A percentile compares a stretch with the other conserved stretches of the same genome.
Evolutionary conservation across 2,797 vertebrate species (phyloP).

Genomic region (Australoheros facetus): DNA sequence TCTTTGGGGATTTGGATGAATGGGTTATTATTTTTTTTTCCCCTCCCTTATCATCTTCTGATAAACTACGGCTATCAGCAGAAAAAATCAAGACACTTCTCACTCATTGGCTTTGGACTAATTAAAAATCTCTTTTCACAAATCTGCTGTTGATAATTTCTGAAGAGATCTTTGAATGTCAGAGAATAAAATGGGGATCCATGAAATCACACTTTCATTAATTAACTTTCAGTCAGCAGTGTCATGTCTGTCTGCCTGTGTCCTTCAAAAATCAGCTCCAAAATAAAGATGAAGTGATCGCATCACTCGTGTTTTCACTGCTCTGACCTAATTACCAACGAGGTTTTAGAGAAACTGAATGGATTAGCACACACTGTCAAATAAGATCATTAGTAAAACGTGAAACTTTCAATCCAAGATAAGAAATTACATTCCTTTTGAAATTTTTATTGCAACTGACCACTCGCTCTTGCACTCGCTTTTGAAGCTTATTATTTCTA

Average conservation of each 20-base stretch:
- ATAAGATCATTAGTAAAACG: conserved; percentile 34
- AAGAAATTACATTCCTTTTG: background rate
- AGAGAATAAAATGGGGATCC: conserved; percentile 50
- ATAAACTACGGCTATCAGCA: conserved; percentile 71
- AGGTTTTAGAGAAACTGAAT: conserved; percentile 25
- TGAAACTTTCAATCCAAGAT: conserved; percentile 19
- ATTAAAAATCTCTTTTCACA: conserved; percentile 72
- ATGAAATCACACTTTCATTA: conserved; percentile 55
- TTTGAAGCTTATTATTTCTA: background rate
- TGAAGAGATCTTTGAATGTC: conserved; percentile 61
- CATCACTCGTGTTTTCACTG: conserved; percentile 40
- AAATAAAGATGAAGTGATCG: conserved; percentile 36
- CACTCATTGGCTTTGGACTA: conserved; percentile 60
- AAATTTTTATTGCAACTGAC: background rate
- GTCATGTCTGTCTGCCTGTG: conserved; percentile 49
- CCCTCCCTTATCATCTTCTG: conserved; percentile 69
- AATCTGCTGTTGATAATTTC: conserved; percentile 65
- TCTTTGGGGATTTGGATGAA: conserved; percentile 77
- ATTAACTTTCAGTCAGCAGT: conserved; percentile 59
- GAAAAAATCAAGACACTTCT: conserved; percentile 61
- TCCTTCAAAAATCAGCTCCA: conserved; percentile 54
- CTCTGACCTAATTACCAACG: conserved; percentile 58
- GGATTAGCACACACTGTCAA: conserved; percentile 7
- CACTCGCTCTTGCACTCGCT: background rate
- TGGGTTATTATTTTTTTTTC: conserved; percentile 28